A percentile compares a stretch with the other conserved stretches of the same genome.
Conservation (phyloP, 2,888 invertebrate genomes). For the Heliconius charithonia region DNA sequence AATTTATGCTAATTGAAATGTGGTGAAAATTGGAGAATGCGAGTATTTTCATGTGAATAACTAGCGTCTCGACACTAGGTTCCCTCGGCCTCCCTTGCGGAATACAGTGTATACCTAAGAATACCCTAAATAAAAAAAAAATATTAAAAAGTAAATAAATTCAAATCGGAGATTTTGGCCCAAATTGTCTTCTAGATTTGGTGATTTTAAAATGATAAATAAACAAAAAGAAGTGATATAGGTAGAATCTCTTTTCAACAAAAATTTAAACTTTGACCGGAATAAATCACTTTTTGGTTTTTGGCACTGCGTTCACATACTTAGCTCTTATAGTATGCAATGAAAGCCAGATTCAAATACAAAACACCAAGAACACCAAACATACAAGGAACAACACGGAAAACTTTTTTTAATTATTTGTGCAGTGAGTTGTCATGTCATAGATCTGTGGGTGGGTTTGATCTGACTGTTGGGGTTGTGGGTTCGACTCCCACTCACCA, state of each 20-base stretch:
- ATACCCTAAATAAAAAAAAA: neutral
- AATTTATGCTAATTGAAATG: neutral
- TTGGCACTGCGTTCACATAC: slow-evolving; percentile 39
- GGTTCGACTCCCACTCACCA: no score
- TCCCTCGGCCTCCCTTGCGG: neutral
- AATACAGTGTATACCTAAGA: neutral
- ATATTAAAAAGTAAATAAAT: no score
- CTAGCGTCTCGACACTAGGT: neutral
- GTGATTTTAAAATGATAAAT: neutral
- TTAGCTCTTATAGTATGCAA: slow-evolving; percentile 31
- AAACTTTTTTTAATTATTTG: neutral
- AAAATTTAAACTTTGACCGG: slow-evolving; percentile 40
- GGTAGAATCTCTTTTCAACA: slow-evolving; percentile 23
- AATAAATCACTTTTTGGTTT: slow-evolving; percentile 39
- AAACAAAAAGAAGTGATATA: slow-evolving; percentile 20
- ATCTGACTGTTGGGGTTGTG: no score
- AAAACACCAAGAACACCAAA: slow-evolving; percentile 17
- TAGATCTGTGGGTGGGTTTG: no score
- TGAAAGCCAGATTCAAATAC: slow-evolving; percentile 28
- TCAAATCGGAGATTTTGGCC: no score
- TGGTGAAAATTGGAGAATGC: neutral
- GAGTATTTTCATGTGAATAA: neutral
- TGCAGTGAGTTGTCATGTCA: neutral
- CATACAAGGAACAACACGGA: neutral
- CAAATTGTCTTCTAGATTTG: no score